Evolutionary conservation across 2,113 vertebrate genomes (phyloP), one percentile per base, ranked within the genome.

Genomic region (Enhydra lutris): DNA sequence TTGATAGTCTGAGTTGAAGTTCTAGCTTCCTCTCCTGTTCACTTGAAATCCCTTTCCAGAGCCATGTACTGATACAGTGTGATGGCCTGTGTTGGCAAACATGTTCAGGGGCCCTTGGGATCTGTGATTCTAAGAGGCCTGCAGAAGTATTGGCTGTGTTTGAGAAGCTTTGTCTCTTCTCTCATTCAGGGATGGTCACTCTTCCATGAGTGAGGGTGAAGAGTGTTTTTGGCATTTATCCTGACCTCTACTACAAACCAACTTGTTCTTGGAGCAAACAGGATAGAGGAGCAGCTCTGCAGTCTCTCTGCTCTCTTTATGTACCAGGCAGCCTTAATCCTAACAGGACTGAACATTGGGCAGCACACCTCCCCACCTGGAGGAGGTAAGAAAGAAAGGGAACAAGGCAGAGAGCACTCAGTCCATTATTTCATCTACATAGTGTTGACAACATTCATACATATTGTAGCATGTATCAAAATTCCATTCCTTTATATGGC

Each of bases 321-420:
- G 21, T n/a, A 10, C 20, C 42, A 23, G 65, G 31, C 67, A 92
- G 67, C 1, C n/a, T 83, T 24, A 12, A 80, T 91, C 34, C 31
- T 76, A 29, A n/a, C 7, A n/a, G 1, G 18, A 65, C 11, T 0
- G 6, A 50, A 9, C 4, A 4, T 26, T 36, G 50, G 52, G 20
- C 34, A n/a, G 59, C 52, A 31, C 15, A 23, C 13, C 7, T 17
- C 20, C 55, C 15, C 57, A 45, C n/a, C 8, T 31, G 39, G 42
- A 81, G 36, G 29, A 92, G 85, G 80, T 69, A 45, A 74, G 34
- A 39, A 94, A 78, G 36, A 82, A 76, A 63, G 31, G 23, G 17
- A 82, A 73, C 24, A 24, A 23, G 26, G 20, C 34, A 11, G 1
- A 55, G 34, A 74, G 55, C 42, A 26, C 18, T 13, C 6, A 39